These are phyloP conservation scores for Cranoglanis bouderius DNA, from an alignment of 2,113 vertebrate species.

Conservation along the genomic window DNA sequence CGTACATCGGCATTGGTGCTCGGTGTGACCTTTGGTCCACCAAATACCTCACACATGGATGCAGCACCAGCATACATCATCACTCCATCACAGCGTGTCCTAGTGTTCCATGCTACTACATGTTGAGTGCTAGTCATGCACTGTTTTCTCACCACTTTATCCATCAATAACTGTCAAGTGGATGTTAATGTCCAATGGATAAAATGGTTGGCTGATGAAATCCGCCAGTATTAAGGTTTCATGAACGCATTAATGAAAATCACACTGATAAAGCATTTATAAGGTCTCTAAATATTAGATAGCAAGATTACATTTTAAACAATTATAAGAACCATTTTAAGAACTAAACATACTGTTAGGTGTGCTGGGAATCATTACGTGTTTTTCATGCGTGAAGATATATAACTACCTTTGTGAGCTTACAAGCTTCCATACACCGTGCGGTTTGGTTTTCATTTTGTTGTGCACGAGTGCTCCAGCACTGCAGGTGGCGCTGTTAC, in stretches of 20 bases:
- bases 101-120: not conserved
- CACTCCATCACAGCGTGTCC: not conserved
- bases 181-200: not conserved
- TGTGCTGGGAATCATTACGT: not conserved
- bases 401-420: not conserved
- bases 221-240: not conserved
- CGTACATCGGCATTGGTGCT: not conserved
- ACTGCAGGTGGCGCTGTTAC: not conserved
- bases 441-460: not conserved
- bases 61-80: not conserved
- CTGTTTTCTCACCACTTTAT: not conserved
- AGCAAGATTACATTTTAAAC: not conserved
- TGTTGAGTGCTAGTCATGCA: not conserved
- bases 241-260: not conserved
- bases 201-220: not conserved
- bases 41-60: not conserved
- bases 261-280: not conserved
- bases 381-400: not conserved
- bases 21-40: not conserved
- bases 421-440: not conserved
- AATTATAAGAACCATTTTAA: not conserved
- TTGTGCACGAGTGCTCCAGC: not conserved
- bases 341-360: not conserved
- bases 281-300: not conserved
- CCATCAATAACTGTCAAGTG: not conserved